phyloP scores from a whole-genome alignment of 2,888 invertebrate genomes.

The Argyresthia albistria region DNA sequence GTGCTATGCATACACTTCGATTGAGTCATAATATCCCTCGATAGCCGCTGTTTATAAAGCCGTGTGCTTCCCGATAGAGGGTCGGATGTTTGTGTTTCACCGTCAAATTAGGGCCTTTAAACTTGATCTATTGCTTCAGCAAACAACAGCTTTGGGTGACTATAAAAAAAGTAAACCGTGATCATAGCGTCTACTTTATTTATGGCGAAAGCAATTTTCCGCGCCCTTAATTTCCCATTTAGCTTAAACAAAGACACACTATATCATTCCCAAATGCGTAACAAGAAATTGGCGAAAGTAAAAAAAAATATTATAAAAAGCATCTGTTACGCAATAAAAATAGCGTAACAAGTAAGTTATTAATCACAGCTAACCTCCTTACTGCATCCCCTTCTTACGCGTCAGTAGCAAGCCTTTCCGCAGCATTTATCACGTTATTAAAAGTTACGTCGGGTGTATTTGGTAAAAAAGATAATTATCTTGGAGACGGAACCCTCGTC shows the following conservation, averaged over 20 bases:
- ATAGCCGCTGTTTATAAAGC: constrained; percentile 38
- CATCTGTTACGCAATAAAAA: constrained; percentile 57
- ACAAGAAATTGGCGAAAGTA: constrained; percentile 19
- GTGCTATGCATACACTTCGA: constrained; percentile 27
- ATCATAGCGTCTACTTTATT: too few species aligned
- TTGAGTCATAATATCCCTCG: constrained; percentile 60
- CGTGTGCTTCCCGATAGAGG: constrained; percentile 41
- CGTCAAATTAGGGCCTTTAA: constrained; percentile 42
- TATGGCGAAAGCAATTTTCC: background rate
- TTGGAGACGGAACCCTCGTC: constrained; percentile 58
- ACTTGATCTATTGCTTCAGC: constrained; percentile 48
- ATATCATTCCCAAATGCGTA: constrained; percentile 3
- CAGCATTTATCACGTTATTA: constrained; percentile 70
- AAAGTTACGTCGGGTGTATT: constrained; percentile 51
- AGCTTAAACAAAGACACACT: constrained; percentile 44
- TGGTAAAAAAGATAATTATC: constrained; percentile 72
- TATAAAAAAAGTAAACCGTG: too few species aligned
- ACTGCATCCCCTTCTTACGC: constrained; percentile 47
- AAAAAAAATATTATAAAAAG: constrained; percentile 47
- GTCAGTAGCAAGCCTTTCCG: constrained; percentile 66
- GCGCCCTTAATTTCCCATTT: constrained; percentile 16
- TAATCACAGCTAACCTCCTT: constrained; percentile 28
- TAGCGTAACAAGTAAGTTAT: constrained; percentile 47
- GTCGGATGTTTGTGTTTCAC: constrained; percentile 31
- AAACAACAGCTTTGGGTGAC: constrained; percentile 16